Conservation (phyloP, 2,888 invertebrate genomes). For the Diarsia rubi region DNA sequence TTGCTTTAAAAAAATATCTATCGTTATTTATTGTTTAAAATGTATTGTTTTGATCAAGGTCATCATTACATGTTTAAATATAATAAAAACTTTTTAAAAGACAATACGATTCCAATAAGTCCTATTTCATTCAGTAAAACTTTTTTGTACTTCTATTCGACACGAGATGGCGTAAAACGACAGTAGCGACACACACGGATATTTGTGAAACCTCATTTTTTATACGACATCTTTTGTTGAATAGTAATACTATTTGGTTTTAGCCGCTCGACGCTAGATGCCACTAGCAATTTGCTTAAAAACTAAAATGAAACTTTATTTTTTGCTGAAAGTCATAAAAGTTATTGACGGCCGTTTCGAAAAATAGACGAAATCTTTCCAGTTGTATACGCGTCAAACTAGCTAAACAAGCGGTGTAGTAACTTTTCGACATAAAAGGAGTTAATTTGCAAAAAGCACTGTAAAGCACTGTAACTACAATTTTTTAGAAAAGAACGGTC, state of each 20-base stretch:
- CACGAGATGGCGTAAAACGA: constrained; percentile 71
- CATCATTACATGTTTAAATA: not conserved
- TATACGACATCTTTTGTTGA: constrained; percentile 60
- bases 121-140: not conserved
- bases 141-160: constrained; percentile 69
- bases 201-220: constrained; percentile 42
- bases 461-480: not conserved
- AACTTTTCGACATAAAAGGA: not conserved
- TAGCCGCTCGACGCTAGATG: constrained; percentile 66
- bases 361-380: not conserved
- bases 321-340: not conserved
- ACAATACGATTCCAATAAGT: not conserved
- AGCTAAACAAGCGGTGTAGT: not conserved
- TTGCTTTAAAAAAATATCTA: no score
- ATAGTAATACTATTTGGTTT: constrained; percentile 43
- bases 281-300: constrained; percentile 19
- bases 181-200: constrained; percentile 54
- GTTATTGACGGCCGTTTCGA: not conserved
- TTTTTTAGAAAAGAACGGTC: not conserved
- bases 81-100: not conserved
- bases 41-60: not conserved
- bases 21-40: no score
- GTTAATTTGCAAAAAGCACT: not conserved
- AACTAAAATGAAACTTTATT: not conserved
- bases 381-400: not conserved